Conservation (phyloP, 2,888 invertebrate genomes). For the Acanthosepion esculentum region DNA sequence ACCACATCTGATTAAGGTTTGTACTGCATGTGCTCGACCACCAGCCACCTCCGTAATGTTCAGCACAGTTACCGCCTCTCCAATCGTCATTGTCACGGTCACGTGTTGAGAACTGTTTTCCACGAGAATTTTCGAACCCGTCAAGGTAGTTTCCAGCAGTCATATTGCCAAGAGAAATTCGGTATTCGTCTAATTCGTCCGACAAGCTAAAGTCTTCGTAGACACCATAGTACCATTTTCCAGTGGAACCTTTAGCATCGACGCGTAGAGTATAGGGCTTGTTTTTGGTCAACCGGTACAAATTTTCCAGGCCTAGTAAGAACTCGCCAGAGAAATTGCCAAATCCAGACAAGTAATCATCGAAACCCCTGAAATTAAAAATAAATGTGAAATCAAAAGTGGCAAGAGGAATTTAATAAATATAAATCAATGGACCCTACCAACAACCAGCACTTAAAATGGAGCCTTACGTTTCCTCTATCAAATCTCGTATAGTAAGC, state of each 20-base stretch:
- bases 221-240: slow-evolving; percentile 54
- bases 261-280: slow-evolving; percentile 54
- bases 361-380: slow-evolving; percentile 80
- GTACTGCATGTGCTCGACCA: slow-evolving; percentile 56
- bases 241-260: slow-evolving; percentile 54
- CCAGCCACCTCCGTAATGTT: slow-evolving; percentile 55
- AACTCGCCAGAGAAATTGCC: slow-evolving; percentile 84
- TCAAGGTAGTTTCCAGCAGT: slow-evolving; percentile 52
- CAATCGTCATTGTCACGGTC: slow-evolving; percentile 57
- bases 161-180: slow-evolving; percentile 50
- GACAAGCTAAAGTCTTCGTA: slow-evolving; percentile 53
- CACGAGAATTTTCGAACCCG: slow-evolving; percentile 51
- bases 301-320: slow-evolving; percentile 89
- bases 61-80: slow-evolving; percentile 55
- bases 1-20: slow-evolving; percentile 54
- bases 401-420: too few species aligned
- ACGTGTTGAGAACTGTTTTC: slow-evolving; percentile 52
- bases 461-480: too few species aligned
- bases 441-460: too few species aligned
- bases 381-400: not conserved
- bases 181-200: slow-evolving; percentile 49
- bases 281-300: slow-evolving; percentile 82
- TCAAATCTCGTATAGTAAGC: too few species aligned
- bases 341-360: slow-evolving; percentile 86
- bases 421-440: too few species aligned